Base-by-base conservation (phyloP, 2,797 vertebrate genomes). In the Notolepis coatsorum region DNA sequence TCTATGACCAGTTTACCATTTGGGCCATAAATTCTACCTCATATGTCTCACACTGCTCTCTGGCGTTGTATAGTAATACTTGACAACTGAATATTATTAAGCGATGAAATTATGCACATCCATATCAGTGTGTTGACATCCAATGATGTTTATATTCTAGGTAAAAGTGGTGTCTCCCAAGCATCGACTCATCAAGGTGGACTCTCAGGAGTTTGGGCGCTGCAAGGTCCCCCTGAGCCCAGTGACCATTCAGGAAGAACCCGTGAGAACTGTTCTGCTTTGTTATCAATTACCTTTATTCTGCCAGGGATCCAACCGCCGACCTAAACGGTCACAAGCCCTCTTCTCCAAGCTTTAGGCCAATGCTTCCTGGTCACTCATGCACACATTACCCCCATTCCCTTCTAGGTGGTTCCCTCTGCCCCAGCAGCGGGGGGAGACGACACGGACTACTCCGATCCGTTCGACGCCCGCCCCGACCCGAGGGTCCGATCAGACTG, bases 111-210 rank as follows among this genome's bases (percentile, higher is more conserved):
- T 0, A n/a, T 24, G 12, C 20, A 7, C 50, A 25, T 5, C 7
- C 9, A 10, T 2, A n/a, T 56, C 4, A 50, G 27, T 2, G 20
- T 27, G 6, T 65, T 68, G 48, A 20, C 31, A 21, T 55, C 35
- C 47, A 1, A 18, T 7, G 64, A 4, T 68, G 13, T 61, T 18
- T 51, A 4, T 38, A 4, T 77, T 79, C 0, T 52, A 91, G 90
- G 90, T 91, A 27, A 95, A 94, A 78, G 92, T 93, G 10, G 84
- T 94, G 35, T 96, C 96, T n/a, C 96, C 95, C 7, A 96, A 94
- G 77, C 95, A 96, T 82, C 89, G 96, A 68, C 93, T 97, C 21
- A 96, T 97, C 84, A 97, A 96, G 87, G 95, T 97, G 86, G 95
- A 97, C 52, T 94, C 94, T 21, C 92, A 93, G 1, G 94, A 96